phyloP scores from a whole-genome alignment of 2,113 vertebrate genomes.

The Odocoileus hemionus region DNA sequence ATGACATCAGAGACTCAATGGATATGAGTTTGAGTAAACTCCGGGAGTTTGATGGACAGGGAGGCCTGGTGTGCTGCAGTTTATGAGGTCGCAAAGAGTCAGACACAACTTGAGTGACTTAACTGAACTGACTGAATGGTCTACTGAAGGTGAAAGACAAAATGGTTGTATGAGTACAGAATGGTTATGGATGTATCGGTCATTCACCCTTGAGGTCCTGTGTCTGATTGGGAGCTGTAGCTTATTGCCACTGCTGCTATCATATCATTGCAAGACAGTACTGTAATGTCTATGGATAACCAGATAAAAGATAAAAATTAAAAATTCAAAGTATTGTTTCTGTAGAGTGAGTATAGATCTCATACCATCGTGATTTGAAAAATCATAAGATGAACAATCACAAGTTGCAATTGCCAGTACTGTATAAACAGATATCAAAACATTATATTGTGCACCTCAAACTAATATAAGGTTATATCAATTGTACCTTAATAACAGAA shows the following conservation, averaged over 20 bases:
- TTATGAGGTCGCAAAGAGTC: not conserved
- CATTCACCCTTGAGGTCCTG: accelerated
- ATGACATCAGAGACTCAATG: not conserved
- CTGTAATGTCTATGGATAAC: not conserved
- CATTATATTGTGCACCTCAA: not conserved
- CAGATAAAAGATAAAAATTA: not conserved
- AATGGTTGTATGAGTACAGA: not conserved
- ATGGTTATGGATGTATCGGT: not conserved
- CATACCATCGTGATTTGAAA: not conserved
- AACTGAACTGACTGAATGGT: not conserved
- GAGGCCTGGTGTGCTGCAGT: not conserved
- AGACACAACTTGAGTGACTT: not conserved
- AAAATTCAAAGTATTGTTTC: not conserved
- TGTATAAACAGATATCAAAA: not conserved
- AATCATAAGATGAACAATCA: not conserved
- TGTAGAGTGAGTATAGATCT: not conserved
- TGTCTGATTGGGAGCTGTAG: not conserved
- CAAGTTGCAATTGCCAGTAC: not conserved
- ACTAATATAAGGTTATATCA: not conserved
- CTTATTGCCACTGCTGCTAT: not conserved
- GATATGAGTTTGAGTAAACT: not conserved
- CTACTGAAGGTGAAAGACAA: not conserved
- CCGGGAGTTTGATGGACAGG: not conserved
- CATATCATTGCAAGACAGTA: not conserved
- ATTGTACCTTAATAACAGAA: not conserved